These are phyloP conservation scores for Xestia ashworthii DNA, from an alignment of 2,888 invertebrate genomes.

Conservation along the genomic window DNA sequence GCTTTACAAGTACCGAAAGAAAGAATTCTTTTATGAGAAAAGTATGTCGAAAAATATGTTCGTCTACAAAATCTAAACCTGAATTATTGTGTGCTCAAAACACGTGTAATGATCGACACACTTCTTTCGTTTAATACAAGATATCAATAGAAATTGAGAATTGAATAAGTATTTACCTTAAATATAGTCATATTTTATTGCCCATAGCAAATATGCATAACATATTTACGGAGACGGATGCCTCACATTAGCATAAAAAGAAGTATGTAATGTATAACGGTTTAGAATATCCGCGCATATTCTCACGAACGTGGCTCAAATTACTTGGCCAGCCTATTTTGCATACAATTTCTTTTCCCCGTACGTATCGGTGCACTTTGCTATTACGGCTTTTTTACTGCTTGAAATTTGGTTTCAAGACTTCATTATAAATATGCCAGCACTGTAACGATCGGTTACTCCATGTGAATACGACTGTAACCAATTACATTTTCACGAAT, in stretches of 20 bases:
- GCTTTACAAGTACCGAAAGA: background rate
- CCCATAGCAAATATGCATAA: conserved; percentile 67
- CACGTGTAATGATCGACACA: background rate
- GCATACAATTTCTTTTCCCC: conserved; percentile 71
- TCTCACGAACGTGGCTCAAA: conserved; percentile 75
- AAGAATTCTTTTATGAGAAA: background rate
- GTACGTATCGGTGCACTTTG: conserved; percentile 66
- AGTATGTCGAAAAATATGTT: too few species aligned
- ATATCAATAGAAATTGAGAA: conserved; percentile 30
- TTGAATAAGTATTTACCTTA: conserved; percentile 40
- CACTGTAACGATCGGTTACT: conserved; percentile 55
- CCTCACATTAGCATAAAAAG: conserved; percentile 75
- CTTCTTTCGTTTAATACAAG: background rate
- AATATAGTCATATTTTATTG: conserved; percentile 54
- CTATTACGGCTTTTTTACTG: conserved; percentile 61
- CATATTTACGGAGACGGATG: conserved; percentile 71
- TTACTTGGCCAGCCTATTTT: conserved; percentile 72
- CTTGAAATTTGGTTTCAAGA: conserved; percentile 63
- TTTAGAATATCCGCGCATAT: conserved; percentile 74
- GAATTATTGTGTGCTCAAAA: background rate
- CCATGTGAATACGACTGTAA: conserved; percentile 56
- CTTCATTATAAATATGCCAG: conserved; percentile 61
- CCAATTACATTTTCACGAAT: conserved; percentile 61
- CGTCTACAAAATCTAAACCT: background rate
- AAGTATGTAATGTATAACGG: conserved; percentile 69